Evolutionary conservation across 2,113 vertebrate genomes (phyloP).

Genomic region (Micromys minutus): DNA sequence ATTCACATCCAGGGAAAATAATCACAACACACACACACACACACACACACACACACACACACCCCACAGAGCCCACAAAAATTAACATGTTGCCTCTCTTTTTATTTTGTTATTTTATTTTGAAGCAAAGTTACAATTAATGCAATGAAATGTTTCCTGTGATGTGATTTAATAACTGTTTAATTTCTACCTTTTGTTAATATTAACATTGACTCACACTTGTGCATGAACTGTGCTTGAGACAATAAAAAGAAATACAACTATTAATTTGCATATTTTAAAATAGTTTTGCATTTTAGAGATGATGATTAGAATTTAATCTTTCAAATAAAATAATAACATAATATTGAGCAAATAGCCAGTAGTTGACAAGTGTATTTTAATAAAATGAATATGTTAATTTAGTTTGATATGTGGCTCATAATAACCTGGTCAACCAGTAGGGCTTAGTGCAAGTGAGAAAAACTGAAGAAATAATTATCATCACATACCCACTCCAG

Average conservation of each 20-base stretch:
- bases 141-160: not conserved
- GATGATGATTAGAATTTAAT: not conserved
- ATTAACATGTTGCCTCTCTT: not conserved
- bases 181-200: not conserved
- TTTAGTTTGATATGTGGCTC: not conserved
- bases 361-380: not conserved
- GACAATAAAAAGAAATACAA: not conserved
- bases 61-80: not conserved
- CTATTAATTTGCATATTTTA: not conserved
- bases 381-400: not conserved
- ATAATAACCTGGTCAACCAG: not conserved
- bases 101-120: not conserved
- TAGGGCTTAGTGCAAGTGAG: not conserved
- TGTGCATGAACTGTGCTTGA: not conserved
- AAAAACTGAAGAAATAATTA: not conserved
- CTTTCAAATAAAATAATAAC: not conserved
- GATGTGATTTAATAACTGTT: not conserved
- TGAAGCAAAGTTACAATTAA: not conserved
- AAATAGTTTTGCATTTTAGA: not conserved
- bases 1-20: not conserved
- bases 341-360: not conserved
- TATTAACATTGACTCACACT: not conserved
- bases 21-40: not conserved
- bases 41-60: too few species aligned
- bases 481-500: not conserved